A percentile compares a stretch with the other conserved stretches of the same genome.
phyloP scores from a whole-genome alignment of 2,113 vertebrate genomes.

The Dicerorhinus sumatrensis region DNA sequence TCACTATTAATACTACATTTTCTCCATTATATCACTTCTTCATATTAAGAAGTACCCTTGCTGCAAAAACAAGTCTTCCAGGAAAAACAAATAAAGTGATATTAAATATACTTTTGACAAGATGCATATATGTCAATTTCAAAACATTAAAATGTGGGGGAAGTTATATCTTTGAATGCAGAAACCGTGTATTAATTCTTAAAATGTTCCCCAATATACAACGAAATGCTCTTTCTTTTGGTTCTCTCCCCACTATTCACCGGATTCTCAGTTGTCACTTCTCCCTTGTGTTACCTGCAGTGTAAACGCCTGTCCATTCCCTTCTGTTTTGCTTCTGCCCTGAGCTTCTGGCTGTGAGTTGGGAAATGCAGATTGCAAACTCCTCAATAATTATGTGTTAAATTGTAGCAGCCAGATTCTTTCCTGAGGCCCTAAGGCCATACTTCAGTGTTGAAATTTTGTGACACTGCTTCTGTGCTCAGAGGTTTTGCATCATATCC shows the following conservation, averaged over 20 bases:
- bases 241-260: neutral
- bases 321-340: neutral
- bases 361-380: slow-evolving; percentile 19
- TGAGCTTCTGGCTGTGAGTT: neutral
- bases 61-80: neutral
- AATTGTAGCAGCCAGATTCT: slow-evolving; percentile 32
- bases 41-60: neutral
- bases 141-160: neutral
- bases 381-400: slow-evolving; percentile 60
- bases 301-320: neutral
- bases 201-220: neutral
- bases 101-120: neutral
- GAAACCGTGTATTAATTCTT: neutral
- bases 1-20: neutral
- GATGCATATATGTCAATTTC: neutral
- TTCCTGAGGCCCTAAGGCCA: neutral
- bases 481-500: neutral
- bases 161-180: neutral
- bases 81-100: neutral
- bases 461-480: neutral
- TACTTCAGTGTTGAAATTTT: slow-evolving; percentile 5
- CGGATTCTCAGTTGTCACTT: neutral
- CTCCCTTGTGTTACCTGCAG: neutral
- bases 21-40: neutral
- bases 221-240: neutral